A percentile compares a stretch with the other conserved stretches of the same genome.
phyloP scores from a whole-genome alignment of 1,140 invertebrate genomes.

The Cotesia typhae region DNA sequence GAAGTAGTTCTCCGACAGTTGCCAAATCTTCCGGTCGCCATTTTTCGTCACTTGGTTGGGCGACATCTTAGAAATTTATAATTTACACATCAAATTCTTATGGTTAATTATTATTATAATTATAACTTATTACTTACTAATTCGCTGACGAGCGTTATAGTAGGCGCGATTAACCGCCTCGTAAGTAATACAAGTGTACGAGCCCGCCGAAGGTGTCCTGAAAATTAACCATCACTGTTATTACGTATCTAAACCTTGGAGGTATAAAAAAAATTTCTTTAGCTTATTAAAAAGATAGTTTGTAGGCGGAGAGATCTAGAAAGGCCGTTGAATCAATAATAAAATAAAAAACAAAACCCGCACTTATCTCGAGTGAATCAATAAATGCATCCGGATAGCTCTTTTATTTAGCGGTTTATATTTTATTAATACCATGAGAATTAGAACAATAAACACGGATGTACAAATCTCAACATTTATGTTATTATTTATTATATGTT shows the following conservation, averaged over 20 bases:
- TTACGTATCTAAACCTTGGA: not conserved
- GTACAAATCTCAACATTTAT: not conserved
- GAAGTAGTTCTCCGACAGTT: constrained; percentile 82
- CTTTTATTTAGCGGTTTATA: not conserved
- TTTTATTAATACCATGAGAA: not conserved
- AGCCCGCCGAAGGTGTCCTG: constrained; percentile 72
- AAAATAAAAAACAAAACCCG: not conserved
- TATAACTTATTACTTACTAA: constrained; percentile 72
- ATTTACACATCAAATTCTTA: not conserved
- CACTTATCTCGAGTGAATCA: not conserved
- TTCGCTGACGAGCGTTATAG: constrained; percentile 83
- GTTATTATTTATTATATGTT: not conserved
- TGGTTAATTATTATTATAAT: constrained; percentile 14
- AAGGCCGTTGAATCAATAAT: constrained; percentile 10
- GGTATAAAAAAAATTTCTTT: too few relatives aligned
- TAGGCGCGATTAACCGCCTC: constrained; percentile 91
- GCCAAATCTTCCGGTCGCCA: constrained; percentile 85
- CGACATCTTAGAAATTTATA: constrained; percentile 69
- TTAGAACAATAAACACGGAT: constrained; percentile 3
- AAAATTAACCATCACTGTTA: constrained; percentile 52
- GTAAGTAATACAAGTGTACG: constrained; percentile 88
- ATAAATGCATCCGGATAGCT: constrained; percentile 9
- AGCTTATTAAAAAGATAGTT: too few relatives aligned
- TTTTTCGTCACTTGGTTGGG: constrained; percentile 71
- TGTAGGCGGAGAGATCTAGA: not conserved